These are phyloP conservation scores for Xenus cinereus DNA, from an alignment of 2,113 vertebrate genomes.

Conservation along the genomic window DNA sequence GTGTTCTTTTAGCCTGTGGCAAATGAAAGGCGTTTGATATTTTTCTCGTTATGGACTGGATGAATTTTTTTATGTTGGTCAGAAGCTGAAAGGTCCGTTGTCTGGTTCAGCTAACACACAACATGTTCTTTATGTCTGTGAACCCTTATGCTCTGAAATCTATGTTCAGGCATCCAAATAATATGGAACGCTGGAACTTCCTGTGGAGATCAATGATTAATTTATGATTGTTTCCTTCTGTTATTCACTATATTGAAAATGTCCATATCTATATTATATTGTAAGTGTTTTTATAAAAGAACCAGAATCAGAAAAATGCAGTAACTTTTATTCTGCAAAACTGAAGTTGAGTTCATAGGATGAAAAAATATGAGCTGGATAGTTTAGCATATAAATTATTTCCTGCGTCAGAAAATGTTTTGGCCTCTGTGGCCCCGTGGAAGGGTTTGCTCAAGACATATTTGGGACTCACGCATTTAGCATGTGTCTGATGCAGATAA, in stretches of 20 bases:
- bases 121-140: not conserved
- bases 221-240: not conserved
- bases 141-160: not conserved
- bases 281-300: not conserved
- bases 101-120: not conserved
- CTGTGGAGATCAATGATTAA: not conserved
- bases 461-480: not conserved
- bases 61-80: not conserved
- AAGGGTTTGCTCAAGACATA: not conserved
- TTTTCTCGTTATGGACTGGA: not conserved
- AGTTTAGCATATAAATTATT: not conserved
- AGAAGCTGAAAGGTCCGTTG: not conserved
- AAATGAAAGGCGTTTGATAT: not conserved
- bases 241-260: not conserved
- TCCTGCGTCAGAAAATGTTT: not conserved
- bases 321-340: not conserved
- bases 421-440: not conserved
- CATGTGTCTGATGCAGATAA: not conserved
- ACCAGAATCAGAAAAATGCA: not conserved
- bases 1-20: not conserved
- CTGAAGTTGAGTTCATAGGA: not conserved
- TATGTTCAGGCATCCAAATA: not conserved
- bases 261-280: not conserved
- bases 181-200: not conserved
- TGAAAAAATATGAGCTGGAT: not conserved